Base-by-base conservation (phyloP, 2,113 vertebrate species). In the Todiramphus chloris region DNA sequence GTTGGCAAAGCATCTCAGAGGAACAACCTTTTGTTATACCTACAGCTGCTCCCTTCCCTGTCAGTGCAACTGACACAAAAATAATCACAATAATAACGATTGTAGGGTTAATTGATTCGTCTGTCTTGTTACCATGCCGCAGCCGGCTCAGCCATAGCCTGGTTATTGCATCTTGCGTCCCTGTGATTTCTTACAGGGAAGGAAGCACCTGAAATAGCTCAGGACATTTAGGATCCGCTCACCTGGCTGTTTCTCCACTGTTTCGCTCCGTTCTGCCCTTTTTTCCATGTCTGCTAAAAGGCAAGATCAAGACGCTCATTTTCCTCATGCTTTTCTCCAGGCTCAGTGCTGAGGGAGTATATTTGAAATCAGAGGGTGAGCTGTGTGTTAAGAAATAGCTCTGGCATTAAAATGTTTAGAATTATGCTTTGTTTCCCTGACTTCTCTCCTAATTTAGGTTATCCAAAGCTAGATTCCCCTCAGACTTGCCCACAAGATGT, bases 381-480 rank as follows among this genome's bases (percentile, higher is more conserved):
- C 83, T 77, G 79, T 50, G 70, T 89, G 83, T 97, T 94, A 97
- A 96, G 97, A 96, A 97, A 97, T 88, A 94, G 80, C 77, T 87
- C 85, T 97, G 95, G 94, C 92, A 96, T 70, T 62, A 85, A 90
- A 90, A 91, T 67, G 58, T 56, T 91, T 96, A 43, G 91, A 93
- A 95, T 95, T 72, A 92, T 76, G 87, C 83, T 92, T 94, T 96
- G 87, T 93, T 96, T 96, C 74, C 76, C 68, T 95, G 87, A 97
- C 93, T 96, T 97, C 69, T 94, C 84, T 96, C 96, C 94, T 77
- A 94, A 91, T 97, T 97, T 89, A 88, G 80, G 91, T 87, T 90
- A 91, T 96, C 87, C 92, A 94, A 94, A 94, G 80, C 80, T 70
- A 94, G 87, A 91, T 95, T 79, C 73, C 94, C 91, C 58, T 75